Conservation (phyloP, 1,140 invertebrate species). For the Nomia melanderi region DNA sequence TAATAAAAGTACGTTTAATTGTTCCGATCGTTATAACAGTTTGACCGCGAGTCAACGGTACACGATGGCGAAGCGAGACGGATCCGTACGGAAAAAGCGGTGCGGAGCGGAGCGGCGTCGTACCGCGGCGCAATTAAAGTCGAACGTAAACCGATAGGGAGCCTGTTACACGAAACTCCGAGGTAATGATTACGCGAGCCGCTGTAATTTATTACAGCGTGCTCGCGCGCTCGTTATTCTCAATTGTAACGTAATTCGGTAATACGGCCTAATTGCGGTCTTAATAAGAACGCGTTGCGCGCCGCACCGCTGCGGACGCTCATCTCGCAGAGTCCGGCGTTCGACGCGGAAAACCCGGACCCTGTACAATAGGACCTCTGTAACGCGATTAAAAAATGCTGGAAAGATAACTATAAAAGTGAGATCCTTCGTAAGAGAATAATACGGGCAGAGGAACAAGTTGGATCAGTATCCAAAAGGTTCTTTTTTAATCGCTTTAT, state of each 20-base stretch:
- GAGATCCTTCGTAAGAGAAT: too few relatives aligned
- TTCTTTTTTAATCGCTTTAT: too few relatives aligned
- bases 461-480: too few relatives aligned
- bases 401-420: too few relatives aligned
- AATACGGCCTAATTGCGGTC: constrained; percentile 61
- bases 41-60: constrained; percentile 27
- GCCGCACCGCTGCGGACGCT: too few relatives aligned
- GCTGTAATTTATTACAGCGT: constrained; percentile 65
- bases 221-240: constrained; percentile 58
- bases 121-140: constrained; percentile 62
- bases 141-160: constrained; percentile 66
- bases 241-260: constrained; percentile 64
- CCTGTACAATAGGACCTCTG: too few relatives aligned
- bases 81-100: constrained; percentile 7
- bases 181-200: constrained; percentile 66
- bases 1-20: constrained; percentile 59
- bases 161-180: constrained; percentile 64
- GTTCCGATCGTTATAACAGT: constrained; percentile 49
- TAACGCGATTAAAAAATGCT: too few relatives aligned
- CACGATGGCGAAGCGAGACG: too few relatives aligned
- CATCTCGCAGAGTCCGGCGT: too few relatives aligned
- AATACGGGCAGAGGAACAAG: too few relatives aligned
- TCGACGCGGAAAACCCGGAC: too few relatives aligned
- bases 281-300: constrained; percentile 53
- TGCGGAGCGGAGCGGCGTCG: constrained; percentile 41